Conservation (phyloP, 2,888 invertebrate genomes). For the Pandemis cinnamomeana region DNA sequence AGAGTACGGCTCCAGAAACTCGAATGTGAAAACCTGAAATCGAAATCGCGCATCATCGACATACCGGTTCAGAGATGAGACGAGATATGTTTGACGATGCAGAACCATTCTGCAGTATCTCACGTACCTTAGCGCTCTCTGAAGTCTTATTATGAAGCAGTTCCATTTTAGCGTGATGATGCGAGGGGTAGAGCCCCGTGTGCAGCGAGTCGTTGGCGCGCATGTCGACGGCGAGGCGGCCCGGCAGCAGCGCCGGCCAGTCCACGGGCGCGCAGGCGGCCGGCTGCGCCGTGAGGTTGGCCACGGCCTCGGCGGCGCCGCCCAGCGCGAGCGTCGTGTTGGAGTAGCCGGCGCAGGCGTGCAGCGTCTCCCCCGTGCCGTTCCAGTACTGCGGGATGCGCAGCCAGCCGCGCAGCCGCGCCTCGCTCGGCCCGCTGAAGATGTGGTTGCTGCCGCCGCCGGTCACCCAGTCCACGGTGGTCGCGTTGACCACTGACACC, state of each 20-base stretch:
- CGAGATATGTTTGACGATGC: too few relatives aligned
- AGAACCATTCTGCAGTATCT: too few relatives aligned
- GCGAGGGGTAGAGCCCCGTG: constrained; percentile 85
- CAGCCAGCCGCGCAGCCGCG: constrained; percentile 92
- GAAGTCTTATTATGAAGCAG: constrained; percentile 89
- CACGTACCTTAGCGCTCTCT: constrained; percentile 88
- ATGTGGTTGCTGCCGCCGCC: constrained; percentile 88
- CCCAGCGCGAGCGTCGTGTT: constrained; percentile 87
- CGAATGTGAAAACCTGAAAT: constrained; percentile 90
- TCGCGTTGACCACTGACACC: constrained; percentile 93
- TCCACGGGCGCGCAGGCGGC: constrained; percentile 88
- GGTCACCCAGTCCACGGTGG: constrained; percentile 91
- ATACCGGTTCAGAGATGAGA: too few relatives aligned
- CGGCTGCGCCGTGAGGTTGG: constrained; percentile 88
- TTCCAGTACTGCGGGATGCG: constrained; percentile 91
- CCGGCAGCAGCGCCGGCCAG: constrained; percentile 87
- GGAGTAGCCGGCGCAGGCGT: constrained; percentile 91
- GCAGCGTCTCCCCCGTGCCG: constrained; percentile 86
- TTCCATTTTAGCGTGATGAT: constrained; percentile 92
- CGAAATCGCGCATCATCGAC: not conserved
- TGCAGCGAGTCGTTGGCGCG: constrained; percentile 86
- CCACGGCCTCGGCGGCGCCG: constrained; percentile 77
- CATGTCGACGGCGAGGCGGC: constrained; percentile 87
- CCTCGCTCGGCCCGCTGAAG: constrained; percentile 89
- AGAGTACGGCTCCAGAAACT: constrained; percentile 94